Conservation (phyloP, 2,797 vertebrate species). For the Falco peregrinus region DNA sequence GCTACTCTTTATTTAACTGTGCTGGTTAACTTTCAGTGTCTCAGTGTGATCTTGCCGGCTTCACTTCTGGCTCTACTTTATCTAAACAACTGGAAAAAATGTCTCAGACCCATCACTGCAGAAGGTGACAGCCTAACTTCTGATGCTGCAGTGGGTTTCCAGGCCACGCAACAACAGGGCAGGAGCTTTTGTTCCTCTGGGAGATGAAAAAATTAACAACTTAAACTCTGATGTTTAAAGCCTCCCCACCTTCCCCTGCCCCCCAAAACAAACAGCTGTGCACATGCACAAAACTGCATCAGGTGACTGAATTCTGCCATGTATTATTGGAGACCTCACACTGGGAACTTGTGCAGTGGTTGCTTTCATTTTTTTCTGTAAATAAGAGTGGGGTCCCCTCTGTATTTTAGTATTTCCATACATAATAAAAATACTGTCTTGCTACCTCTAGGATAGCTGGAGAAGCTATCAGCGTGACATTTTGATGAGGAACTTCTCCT, state of each 20-base stretch:
- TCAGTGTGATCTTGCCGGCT: neutral
- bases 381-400: neutral
- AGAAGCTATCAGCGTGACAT: neutral
- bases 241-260: accelerated
- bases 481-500: neutral
- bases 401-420: neutral
- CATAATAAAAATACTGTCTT: neutral
- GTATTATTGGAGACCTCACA: neutral
- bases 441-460: neutral
- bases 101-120: neutral
- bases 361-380: neutral
- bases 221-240: neutral
- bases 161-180: neutral
- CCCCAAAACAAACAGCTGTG: neutral
- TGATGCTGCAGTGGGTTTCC: neutral
- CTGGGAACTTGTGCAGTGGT: neutral
- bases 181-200: neutral
- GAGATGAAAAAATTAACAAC: neutral
- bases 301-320: neutral
- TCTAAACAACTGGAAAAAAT: neutral
- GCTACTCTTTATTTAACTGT: neutral
- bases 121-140: neutral
- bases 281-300: neutral
- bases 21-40: neutral
- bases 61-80: neutral